Base-by-base conservation (phyloP, 2,113 vertebrate genomes). In the Labeo rohita region DNA sequence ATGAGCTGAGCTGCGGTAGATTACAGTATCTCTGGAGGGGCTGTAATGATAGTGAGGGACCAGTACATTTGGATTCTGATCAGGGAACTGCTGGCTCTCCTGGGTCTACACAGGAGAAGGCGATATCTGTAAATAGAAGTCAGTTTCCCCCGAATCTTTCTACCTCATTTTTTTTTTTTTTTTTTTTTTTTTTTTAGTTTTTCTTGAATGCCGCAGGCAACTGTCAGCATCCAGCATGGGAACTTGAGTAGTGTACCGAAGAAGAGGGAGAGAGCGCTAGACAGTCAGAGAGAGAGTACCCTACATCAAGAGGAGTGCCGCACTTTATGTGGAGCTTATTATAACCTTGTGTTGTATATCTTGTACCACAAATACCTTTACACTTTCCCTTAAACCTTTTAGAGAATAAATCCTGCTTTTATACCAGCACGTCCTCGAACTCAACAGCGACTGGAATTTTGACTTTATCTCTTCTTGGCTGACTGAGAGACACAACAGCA, bases 41-140 rank as follows among this genome's bases (percentile, higher is more conserved):
- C 15, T 66, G 23, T 50, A 28, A 82, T 82, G 45, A 49, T 50
- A 3, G 45, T 36, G 47, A 82, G 3, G 80, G 80, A 82, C 63
- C 80, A 16, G 45, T 68, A 36, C 72, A 90, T 89, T 89, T 86
- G 85, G 84, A 92, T 90, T 93, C 89, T 79, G 79, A 88, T 85
- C 90, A 88, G 77, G 83, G 50, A 79, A 61, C 43, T 45, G 59
- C 76, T 80, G 72, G 89, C 28, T 89, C 85, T 82, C 79, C 83
- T 77, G 84, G 83, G 82, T 84, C 68, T 43, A 77, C 87, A 84
- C 83, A 50, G 82, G 81, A 79, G 85, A 91, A 92, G 87, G 85
- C 75, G 47, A 88, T 92, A 90, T 93, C 93, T 94, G 91, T 90
- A 93, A 93, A 94, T 93, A 92, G 92, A 90, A 92, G 90, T 87